phyloP scores from a whole-genome alignment of 1,140 invertebrate genomes.

The Cyrtorhinus lividipennis region DNA sequence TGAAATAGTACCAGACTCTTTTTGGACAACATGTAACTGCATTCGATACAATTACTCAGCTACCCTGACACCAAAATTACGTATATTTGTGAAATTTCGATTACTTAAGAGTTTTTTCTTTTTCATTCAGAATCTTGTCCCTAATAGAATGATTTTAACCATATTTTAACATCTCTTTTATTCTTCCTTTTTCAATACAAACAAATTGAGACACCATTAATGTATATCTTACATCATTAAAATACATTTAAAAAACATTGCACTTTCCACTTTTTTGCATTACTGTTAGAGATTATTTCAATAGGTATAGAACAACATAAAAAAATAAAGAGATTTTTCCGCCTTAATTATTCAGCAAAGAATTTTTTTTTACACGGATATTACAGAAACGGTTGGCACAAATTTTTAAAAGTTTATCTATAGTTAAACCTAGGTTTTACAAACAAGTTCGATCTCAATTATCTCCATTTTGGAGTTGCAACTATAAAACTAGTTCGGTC shows the following conservation, averaged over 20 bases:
- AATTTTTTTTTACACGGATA: not conserved
- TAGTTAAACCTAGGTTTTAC: not conserved
- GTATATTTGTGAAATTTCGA: slow-evolving; percentile 14
- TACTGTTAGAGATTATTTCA: slow-evolving; percentile 1
- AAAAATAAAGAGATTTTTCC: slow-evolving; percentile 1
- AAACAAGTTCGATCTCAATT: slow-evolving; percentile 1
- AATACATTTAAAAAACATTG: not conserved
- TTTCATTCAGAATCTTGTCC: not conserved
- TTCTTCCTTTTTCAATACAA: not conserved
- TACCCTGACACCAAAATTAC: slow-evolving; percentile 20
- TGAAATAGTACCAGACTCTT: slow-evolving; percentile 1
- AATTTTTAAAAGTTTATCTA: not conserved
- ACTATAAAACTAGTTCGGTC: slow-evolving; percentile 5
- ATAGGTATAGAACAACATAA: slow-evolving; percentile 5
- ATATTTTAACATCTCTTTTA: not conserved
- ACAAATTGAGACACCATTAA: not conserved
- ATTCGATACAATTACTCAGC: slow-evolving; percentile 3
- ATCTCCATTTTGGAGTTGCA: not conserved
- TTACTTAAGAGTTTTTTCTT: slow-evolving; percentile 6
- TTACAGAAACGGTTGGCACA: slow-evolving; percentile 4
- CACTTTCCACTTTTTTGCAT: slow-evolving; percentile 4
- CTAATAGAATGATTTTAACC: too few species aligned
- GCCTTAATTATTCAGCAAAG: not conserved
- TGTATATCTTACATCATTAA: not conserved
- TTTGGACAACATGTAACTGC: not conserved